Base-by-base conservation (phyloP, 2,797 vertebrate genomes). In the Crocidura indochinensis region DNA sequence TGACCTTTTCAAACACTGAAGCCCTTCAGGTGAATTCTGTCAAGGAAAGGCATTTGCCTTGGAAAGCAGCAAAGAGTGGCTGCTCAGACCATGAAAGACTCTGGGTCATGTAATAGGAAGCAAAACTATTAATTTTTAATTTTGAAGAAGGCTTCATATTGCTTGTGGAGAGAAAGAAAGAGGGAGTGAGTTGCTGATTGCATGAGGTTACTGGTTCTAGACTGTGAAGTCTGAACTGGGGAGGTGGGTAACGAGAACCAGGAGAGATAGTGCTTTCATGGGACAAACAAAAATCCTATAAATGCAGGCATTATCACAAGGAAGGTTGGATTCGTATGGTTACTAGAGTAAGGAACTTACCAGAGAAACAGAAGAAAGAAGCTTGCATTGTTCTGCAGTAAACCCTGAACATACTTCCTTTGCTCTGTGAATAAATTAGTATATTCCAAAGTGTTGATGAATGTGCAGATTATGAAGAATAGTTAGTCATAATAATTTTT, bases 51-150 rank as follows among this genome's bases (percentile, higher is more conserved):
- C 20, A 44, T 60, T 47, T 73, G 65, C 38, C 77, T 81, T 85
- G 19, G 51, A 88, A 53, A 90, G 44, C 44, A 73, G 10, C 69
- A 62, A 85, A 68, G 27, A 78, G 8, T 31, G 53, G 31, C 19
- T 53, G 20, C 82, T 14, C 1, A 68, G 2, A 24, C 31, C 74
- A 49, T 11, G 60, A 65, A 82, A 82, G 20, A 20, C 47, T 68
- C 17, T 27, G 46, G 44, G 12, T 84, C 17, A n/a, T 2, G 0
- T 56, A 82, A 7, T 20, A 73, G 68, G 19, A 85, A 56, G 46
- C 38, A 62, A 38, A 38, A 38, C 19, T 47, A 76, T 85, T 78
- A 71, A 91, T 85, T 74, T 81, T 92, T 90, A 62, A 95, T 53
- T 60, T 17, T 44, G 65, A 20, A 68, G 38, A 47, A 8, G 1